phyloP scores from a whole-genome alignment of 1,140 invertebrate genomes.

The Tetramorium simillimum region DNA sequence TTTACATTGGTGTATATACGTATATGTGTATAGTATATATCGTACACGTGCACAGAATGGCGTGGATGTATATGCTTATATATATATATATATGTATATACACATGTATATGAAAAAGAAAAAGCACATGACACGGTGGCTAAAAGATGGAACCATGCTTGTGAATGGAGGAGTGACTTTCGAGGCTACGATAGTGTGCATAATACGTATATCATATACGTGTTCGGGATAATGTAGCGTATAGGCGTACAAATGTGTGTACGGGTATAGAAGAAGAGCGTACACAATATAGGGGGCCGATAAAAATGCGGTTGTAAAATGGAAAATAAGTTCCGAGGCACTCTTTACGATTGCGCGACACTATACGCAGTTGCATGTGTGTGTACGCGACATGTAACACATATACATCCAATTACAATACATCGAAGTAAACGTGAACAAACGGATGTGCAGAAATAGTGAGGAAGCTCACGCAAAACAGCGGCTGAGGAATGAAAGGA shows the following conservation, averaged over 20 bases:
- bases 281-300: not conserved
- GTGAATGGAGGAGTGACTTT: conserved; percentile 14
- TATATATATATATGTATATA: too few relatives aligned
- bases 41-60: conserved; percentile 14
- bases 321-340: not conserved
- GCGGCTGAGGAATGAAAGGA: conserved; percentile 4
- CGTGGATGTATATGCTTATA: not conserved
- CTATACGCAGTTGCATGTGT: not conserved
- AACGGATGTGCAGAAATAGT: not conserved
- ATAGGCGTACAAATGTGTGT: not conserved
- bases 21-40: not conserved
- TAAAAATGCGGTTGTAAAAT: not conserved
- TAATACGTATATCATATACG: not conserved
- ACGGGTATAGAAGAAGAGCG: too few relatives aligned
- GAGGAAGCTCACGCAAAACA: not conserved
- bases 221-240: not conserved
- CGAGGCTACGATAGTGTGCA: not conserved
- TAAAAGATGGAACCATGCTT: not conserved
- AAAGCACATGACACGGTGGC: not conserved
- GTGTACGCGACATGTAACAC: not conserved
- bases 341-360: not conserved
- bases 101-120: not conserved
- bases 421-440: not conserved
- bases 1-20: not conserved
- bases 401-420: conserved; percentile 3